Evolutionary conservation across 2,888 invertebrate species (phyloP).

Genomic region (Eledone cirrhosa): DNA sequence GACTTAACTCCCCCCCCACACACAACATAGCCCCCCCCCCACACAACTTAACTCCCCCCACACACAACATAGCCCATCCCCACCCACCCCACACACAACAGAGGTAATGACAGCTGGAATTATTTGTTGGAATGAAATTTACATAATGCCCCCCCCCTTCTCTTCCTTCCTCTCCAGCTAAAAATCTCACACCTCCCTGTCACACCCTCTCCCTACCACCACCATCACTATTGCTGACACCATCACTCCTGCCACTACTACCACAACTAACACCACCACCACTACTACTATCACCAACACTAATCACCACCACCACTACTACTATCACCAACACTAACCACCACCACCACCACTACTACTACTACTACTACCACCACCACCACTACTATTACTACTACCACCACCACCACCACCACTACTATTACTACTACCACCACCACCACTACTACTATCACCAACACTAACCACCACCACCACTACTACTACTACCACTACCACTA

Average conservation of each 20-base stretch:
- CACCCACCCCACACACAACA: conserved; percentile 28
- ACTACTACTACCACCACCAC: not conserved
- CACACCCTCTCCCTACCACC: not conserved
- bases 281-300: not conserved
- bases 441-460: too few species aligned
- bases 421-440: not conserved
- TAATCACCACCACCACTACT: not conserved
- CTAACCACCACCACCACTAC: not conserved
- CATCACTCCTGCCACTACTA: too few species aligned
- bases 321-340: too few species aligned
- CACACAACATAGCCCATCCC: not conserved
- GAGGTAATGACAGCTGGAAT: conserved; percentile 34
- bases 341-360: conserved; percentile 27
- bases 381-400: not conserved
- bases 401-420: not conserved
- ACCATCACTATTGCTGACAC: not conserved
- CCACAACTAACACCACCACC: not conserved
- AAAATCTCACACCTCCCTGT: not conserved
- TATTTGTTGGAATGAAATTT: too few species aligned
- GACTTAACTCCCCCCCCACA: conserved; percentile 5
- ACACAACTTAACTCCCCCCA: too few species aligned
- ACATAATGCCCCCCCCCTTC: conserved; percentile 35
- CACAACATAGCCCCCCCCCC: too few species aligned
- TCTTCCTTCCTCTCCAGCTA: conserved; percentile 29
- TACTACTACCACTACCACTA: not conserved